Conservation (phyloP, 37 sponge, comb jelly and placozoan genomes). For the Beroe ovata region DNA sequence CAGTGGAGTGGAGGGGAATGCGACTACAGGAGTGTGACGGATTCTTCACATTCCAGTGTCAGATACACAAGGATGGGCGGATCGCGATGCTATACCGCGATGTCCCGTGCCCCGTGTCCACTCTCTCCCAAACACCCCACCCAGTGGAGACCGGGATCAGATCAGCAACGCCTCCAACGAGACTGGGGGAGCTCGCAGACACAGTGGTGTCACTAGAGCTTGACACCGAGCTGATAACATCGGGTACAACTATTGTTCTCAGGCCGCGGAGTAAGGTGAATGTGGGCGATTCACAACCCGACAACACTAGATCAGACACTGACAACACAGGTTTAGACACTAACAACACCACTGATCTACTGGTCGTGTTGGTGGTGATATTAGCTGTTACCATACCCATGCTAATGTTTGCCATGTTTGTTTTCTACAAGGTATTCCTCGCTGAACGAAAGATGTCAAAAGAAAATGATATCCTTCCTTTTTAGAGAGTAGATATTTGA, state of each 20-base stretch:
- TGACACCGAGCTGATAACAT: neutral
- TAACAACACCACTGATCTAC: neutral
- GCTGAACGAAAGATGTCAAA: neutral
- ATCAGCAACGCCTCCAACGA: neutral
- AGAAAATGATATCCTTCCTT: neutral
- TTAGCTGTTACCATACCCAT: neutral
- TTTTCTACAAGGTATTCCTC: neutral
- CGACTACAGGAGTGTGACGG: neutral
- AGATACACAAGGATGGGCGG: neutral
- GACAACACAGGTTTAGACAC: neutral
- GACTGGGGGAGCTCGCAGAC: neutral
- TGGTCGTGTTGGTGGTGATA: neutral
- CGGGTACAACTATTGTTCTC: neutral
- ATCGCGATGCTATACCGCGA: constrained; percentile 14
- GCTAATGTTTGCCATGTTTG: neutral
- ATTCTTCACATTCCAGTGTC: constrained; percentile 66
- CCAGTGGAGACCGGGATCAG: constrained; percentile 35
- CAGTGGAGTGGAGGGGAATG: constrained; percentile 26
- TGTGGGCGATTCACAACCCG: too few relatives aligned
- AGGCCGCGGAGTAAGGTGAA: too few relatives aligned
- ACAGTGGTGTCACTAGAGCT: neutral
- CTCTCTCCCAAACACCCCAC: neutral
- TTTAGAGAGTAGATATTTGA: too few relatives aligned
- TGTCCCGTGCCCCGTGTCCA: neutral
- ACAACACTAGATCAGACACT: too few relatives aligned